Percentiles rank a stretch among this genome's conserved stretches.
Conservation (phyloP, 2,888 invertebrate genomes). For the Embidobia sp. region DNA sequence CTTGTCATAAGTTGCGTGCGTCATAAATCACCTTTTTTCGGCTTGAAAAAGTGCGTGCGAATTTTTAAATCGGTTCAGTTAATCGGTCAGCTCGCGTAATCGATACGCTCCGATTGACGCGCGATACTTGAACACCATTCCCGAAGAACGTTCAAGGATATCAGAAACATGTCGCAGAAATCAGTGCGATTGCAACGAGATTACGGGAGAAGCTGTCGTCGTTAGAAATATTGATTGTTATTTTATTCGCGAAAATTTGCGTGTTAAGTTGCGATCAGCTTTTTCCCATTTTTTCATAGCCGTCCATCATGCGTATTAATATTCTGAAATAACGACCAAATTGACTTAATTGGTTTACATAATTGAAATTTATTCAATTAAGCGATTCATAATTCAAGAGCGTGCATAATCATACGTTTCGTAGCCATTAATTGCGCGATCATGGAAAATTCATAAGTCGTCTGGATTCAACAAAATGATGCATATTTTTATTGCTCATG, state of each 20-base stretch:
- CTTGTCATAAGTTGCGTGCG: no score
- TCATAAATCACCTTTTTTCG: no score
- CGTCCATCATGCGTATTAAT: not conserved
- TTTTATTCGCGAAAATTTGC: slow-evolving; percentile 52
- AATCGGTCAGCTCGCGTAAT: no score
- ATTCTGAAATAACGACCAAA: slow-evolving; percentile 43
- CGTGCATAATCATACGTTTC: slow-evolving; percentile 27
- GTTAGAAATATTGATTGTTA: slow-evolving; percentile 61
- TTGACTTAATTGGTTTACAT: slow-evolving; percentile 41
- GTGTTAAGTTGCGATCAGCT: slow-evolving; percentile 25
- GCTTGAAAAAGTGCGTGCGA: no score
- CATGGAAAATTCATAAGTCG: slow-evolving; percentile 39
- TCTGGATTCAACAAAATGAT: not conserved
- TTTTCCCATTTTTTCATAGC: slow-evolving; percentile 31
- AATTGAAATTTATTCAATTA: slow-evolving; percentile 53
- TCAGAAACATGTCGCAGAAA: slow-evolving; percentile 52
- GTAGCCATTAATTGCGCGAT: slow-evolving; percentile 22
- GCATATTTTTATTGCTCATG: no score
- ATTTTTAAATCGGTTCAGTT: no score
- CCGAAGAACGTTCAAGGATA: slow-evolving; percentile 63
- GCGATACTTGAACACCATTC: slow-evolving; percentile 34
- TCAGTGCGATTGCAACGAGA: slow-evolving; percentile 39
- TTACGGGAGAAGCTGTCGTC: slow-evolving; percentile 37
- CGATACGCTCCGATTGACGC: slow-evolving; percentile 62
- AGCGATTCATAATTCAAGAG: slow-evolving; percentile 40